Percentiles rank a stretch among this genome's conserved stretches.
These are phyloP conservation scores for Metaphire vulgaris DNA, from an alignment of 1,140 invertebrate genomes.

Conservation along the genomic window DNA sequence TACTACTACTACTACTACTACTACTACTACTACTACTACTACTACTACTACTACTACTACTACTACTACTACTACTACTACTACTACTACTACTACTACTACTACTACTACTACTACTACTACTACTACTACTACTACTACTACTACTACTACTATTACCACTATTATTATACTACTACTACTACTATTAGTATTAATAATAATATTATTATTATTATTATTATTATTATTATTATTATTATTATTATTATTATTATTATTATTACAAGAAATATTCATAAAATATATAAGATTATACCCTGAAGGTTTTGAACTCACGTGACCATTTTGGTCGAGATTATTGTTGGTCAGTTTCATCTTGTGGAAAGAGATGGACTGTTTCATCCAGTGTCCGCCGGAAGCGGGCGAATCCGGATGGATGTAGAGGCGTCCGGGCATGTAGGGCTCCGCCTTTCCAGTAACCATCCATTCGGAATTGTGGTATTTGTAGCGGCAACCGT, in stretches of 20 bases:
- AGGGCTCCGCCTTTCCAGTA: conserved; percentile 52
- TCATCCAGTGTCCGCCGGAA: conserved; percentile 93
- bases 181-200: background rate
- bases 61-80: background rate
- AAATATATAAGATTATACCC: background rate
- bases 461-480: conserved; percentile 32
- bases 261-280: background rate
- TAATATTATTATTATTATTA: conserved; percentile 1
- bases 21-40: background rate
- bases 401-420: conserved; percentile 96
- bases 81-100: background rate
- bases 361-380: conserved; percentile 93
- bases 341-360: conserved; percentile 98
- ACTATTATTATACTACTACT: background rate
- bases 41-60: background rate
- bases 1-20: background rate
- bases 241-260: conserved; percentile 4
- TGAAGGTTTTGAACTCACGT: conserved; percentile 47
- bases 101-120: background rate
- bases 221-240: conserved; percentile 4
- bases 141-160: background rate
- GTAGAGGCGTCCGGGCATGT: conserved; percentile 90
- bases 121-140: background rate
- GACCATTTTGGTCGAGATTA: conserved; percentile 94
- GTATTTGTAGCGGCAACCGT: conserved; percentile 64